Conservation (phyloP, 2,888 invertebrate genomes). For the Lycophotia porphyrea region DNA sequence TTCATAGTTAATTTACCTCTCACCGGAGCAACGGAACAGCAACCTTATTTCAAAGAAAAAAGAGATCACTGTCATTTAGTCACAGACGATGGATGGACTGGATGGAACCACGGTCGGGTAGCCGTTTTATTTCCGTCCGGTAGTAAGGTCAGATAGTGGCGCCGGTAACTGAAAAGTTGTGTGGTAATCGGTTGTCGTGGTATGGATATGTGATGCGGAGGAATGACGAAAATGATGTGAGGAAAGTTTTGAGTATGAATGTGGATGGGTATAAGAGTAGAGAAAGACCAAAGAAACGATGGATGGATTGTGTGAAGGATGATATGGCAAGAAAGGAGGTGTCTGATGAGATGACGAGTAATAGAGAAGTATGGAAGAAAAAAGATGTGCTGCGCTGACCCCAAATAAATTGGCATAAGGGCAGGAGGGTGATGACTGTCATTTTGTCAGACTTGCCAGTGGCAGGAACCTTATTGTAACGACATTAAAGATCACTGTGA, state of each 20-base stretch:
- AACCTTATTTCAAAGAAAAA: neutral
- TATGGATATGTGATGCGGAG: no score
- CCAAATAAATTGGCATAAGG: neutral
- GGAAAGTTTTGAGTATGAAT: no score
- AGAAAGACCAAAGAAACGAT: no score
- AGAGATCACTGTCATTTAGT: neutral
- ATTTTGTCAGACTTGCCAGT: neutral
- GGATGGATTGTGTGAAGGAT: neutral
- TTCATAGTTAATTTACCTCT: neutral
- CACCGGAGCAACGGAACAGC: neutral
- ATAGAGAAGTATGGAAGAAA: neutral
- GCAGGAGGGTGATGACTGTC: neutral
- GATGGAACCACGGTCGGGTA: no score
- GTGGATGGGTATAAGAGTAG: no score
- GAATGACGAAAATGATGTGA: no score
- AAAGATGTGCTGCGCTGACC: neutral
- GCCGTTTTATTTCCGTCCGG: no score
- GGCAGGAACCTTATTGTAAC: neutral
- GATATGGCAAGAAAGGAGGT: neutral
- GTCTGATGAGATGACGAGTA: neutral
- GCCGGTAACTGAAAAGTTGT: no score
- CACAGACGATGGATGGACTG: neutral
- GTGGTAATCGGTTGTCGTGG: no score
- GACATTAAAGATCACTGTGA: neutral
- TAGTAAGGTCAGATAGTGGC: no score